phyloP scores from a whole-genome alignment of 2,797 vertebrate species.

The Pogoniulus pusillus region DNA sequence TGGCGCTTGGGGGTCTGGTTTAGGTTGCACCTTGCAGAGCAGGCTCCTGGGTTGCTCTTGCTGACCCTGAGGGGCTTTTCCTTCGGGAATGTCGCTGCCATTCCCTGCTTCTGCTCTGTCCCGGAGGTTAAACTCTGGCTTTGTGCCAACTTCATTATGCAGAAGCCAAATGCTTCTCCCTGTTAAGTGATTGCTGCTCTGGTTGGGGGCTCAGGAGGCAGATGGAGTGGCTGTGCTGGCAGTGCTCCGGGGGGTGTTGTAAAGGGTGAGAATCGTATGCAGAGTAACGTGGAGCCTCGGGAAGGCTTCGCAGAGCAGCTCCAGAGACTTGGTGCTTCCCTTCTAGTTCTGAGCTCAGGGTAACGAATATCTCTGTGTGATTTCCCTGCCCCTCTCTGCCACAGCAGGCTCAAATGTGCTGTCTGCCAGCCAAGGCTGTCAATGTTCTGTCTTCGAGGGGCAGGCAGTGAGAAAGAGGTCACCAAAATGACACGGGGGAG shows the following conservation, averaged over 20 bases:
- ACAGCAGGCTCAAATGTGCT: not conserved
- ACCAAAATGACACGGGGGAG: fast-evolving
- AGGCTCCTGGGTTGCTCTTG: too few species aligned
- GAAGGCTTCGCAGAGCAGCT: not conserved
- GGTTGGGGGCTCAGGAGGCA: conserved; percentile 33
- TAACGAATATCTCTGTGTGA: not conserved
- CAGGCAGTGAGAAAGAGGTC: not conserved
- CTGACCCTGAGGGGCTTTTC: too few species aligned
- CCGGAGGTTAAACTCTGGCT: not conserved
- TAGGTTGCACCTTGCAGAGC: too few species aligned
- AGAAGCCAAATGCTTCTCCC: conserved; percentile 36
- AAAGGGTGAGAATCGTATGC: conserved; percentile 28
- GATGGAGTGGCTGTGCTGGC: conserved; percentile 14
- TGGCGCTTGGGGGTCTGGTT: too few species aligned
- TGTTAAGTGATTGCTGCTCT: conserved; percentile 27
- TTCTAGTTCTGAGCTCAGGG: not conserved
- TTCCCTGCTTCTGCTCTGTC: not conserved
- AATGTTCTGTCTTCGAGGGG: not conserved
- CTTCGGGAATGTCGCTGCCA: too few species aligned
- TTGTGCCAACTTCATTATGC: not conserved
- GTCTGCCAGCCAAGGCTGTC: not conserved
- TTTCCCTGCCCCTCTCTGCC: not conserved
- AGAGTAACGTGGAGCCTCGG: not conserved
- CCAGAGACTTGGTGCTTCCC: not conserved
- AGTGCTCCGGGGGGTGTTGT: not conserved